These are phyloP conservation scores for Brenthis daphne DNA, from an alignment of 2,888 invertebrate genomes.

Conservation along the genomic window DNA sequence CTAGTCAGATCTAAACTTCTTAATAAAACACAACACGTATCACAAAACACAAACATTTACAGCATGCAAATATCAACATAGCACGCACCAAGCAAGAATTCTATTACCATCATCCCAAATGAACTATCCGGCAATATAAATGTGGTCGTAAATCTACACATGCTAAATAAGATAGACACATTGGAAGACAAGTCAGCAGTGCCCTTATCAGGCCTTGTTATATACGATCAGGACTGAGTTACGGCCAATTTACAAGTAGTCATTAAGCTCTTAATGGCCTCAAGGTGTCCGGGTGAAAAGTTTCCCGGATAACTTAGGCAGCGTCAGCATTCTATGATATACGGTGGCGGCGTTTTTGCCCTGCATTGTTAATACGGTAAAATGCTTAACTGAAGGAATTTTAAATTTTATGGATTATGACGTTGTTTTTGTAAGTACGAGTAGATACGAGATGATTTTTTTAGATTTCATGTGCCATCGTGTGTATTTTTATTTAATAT, in stretches of 20 bases:
- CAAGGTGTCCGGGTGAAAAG: constrained; percentile 77
- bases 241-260: constrained; percentile 82
- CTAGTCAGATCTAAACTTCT: background rate
- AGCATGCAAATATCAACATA: constrained; percentile 30
- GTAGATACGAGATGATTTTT: background rate
- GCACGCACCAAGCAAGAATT: constrained; percentile 39
- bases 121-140: constrained; percentile 48
- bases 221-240: constrained; percentile 77
- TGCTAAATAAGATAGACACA: constrained; percentile 77
- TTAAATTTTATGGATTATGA: constrained; percentile 9
- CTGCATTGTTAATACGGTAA: constrained; percentile 37
- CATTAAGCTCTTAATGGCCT: constrained; percentile 80
- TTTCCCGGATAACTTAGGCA: constrained; percentile 58
- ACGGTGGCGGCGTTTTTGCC: constrained; percentile 37
- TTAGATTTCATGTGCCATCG: background rate
- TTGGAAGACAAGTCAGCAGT: constrained; percentile 73
- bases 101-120: constrained; percentile 40
- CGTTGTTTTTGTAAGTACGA: background rate
- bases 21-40: constrained; percentile 1
- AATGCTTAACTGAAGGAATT: constrained; percentile 20
- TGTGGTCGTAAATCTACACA: constrained; percentile 65
- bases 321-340: constrained; percentile 60
- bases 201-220: constrained; percentile 79
- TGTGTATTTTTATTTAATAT: background rate
- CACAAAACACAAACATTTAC: constrained; percentile 19